phyloP scores from a whole-genome alignment of 2,797 vertebrate species.

The Siniperca obscura region DNA sequence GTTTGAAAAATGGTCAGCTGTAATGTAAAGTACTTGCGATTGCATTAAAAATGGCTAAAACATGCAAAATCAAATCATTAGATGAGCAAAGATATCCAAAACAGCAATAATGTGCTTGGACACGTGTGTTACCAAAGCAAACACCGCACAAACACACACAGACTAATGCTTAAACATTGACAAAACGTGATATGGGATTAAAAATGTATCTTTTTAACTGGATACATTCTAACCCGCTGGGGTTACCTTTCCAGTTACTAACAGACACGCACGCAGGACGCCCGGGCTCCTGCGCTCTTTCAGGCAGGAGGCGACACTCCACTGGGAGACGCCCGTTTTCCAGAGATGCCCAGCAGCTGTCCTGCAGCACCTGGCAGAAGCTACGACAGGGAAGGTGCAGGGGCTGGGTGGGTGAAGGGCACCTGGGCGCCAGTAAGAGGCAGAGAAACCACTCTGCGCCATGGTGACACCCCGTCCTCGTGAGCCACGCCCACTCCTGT shows the following conservation, averaged over 20 bases:
- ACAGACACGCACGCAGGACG: conserved; percentile 83
- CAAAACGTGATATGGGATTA: conserved; percentile 55
- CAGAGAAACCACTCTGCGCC: conserved; percentile 91
- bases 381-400: conserved; percentile 85
- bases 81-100: not conserved
- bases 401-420: conserved; percentile 57
- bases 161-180: conserved; percentile 24
- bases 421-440: conserved; percentile 88
- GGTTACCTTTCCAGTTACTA: conserved; percentile 92
- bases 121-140: conserved; percentile 13
- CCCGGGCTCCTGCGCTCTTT: conserved; percentile 73
- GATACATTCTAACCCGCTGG: conserved; percentile 75
- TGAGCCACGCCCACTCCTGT: conserved; percentile 86
- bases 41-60: conserved; percentile 29
- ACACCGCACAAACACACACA: conserved; percentile 47
- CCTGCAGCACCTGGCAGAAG: conserved; percentile 89
- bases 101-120: not conserved
- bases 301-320: conserved; percentile 87
- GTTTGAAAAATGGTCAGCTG: not conserved
- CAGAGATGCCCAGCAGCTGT: conserved; percentile 89
- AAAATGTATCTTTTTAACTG: conserved; percentile 71
- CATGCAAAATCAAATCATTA: conserved; percentile 30
- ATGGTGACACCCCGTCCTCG: conserved; percentile 86
- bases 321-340: conserved; percentile 84
- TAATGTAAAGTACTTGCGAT: not conserved